These are phyloP conservation scores for Laupala kohalensis DNA, from an alignment of 1,140 invertebrate species.

Conservation along the genomic window DNA sequence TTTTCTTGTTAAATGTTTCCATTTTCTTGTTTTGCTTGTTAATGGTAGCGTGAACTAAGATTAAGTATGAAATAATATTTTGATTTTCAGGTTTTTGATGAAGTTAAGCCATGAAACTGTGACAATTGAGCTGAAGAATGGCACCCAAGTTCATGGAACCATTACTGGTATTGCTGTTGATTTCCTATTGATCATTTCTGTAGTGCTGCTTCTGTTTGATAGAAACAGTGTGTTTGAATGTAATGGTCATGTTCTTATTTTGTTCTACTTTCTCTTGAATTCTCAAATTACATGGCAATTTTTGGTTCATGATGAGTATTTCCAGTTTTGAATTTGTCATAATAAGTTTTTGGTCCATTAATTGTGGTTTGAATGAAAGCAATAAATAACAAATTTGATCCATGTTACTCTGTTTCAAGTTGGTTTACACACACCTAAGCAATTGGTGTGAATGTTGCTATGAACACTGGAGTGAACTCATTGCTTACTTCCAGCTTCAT, in stretches of 20 bases:
- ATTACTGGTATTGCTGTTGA: constrained; percentile 55
- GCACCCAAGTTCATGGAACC: constrained; percentile 93
- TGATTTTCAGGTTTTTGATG: constrained; percentile 82
- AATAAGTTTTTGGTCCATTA: too few species aligned
- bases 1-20: not conserved
- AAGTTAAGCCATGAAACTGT: constrained; percentile 99
- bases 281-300: too few species aligned
- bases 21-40: not conserved
- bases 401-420: too few species aligned
- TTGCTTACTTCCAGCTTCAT: too few species aligned
- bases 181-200: not conserved
- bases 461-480: too few species aligned
- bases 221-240: not conserved
- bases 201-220: not conserved
- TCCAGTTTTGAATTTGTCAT: too few species aligned
- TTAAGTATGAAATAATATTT: not conserved
- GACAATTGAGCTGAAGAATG: constrained; percentile 98
- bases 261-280: too few species aligned
- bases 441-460: too few species aligned
- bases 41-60: not conserved
- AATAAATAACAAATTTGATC: too few species aligned
- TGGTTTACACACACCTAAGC: too few species aligned
- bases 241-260: not conserved
- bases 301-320: too few species aligned
- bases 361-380: too few species aligned